phyloP scores from a whole-genome alignment of 2,113 vertebrate species.

The Odontesthes bonariensis region DNA sequence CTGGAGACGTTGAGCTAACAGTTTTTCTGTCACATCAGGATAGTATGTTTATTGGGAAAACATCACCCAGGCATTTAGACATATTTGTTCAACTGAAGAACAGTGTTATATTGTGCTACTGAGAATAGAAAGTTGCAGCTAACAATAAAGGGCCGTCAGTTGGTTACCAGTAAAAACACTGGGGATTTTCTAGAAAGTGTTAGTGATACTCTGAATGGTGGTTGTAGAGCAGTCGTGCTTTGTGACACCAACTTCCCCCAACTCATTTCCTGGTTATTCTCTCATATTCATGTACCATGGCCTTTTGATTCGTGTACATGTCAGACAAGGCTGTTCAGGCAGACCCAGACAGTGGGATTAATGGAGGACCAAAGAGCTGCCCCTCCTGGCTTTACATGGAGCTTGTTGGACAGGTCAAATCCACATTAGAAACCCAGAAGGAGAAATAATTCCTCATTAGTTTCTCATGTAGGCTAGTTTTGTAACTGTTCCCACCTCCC shows the following conservation, averaged over 20 bases:
- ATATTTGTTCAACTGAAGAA: slow-evolving; percentile 1
- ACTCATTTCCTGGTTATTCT: not conserved
- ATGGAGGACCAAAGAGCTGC: slow-evolving; percentile 1
- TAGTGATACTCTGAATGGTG: not conserved
- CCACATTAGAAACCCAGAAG: slow-evolving; percentile 21
- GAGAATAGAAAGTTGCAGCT: not conserved
- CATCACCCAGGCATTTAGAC: not conserved
- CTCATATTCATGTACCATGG: slow-evolving; percentile 22
- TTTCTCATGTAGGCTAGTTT: slow-evolving; percentile 47
- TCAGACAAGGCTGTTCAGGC: slow-evolving; percentile 40
- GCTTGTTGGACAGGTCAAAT: slow-evolving; percentile 54
- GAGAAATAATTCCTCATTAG: slow-evolving; percentile 39
- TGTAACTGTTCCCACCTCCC: slow-evolving; percentile 37
- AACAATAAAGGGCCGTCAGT: not conserved
- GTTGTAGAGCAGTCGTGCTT: not conserved
- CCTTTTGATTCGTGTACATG: slow-evolving; percentile 8
- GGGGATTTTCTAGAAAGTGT: not conserved
- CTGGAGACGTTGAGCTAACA: slow-evolving; percentile 8
- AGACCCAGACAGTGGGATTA: slow-evolving; percentile 67
- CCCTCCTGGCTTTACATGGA: slow-evolving; percentile 30
- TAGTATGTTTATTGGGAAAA: slow-evolving; percentile 15
- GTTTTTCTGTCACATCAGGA: slow-evolving; percentile 20
- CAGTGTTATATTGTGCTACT: not conserved
- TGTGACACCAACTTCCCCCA: not conserved
- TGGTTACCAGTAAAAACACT: not conserved